Evolutionary conservation across 2,797 vertebrate species (phyloP), one percentile per base, ranked within the genome.

Genomic region (Eulemur albifrons): DNA sequence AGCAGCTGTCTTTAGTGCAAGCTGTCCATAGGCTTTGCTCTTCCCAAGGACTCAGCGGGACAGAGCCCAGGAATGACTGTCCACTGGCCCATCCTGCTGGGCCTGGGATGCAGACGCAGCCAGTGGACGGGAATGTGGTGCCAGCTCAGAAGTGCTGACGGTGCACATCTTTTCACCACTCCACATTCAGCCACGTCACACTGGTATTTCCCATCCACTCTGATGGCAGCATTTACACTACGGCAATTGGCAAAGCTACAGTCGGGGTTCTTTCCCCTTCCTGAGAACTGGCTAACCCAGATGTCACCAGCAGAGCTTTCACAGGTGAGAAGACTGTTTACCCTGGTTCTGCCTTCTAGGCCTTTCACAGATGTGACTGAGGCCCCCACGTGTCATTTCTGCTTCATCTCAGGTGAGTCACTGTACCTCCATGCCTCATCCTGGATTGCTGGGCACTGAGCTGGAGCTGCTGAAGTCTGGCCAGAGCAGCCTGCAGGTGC

Each of bases 161-260:
- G 2, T 52, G 61, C 15, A n/a, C 9, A n/a, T 69, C 30, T 77
- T 13, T 57, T 40, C 32, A 27, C 65, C 63, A 9, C 14, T 38
- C 21, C 13, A 27, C 13, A 7, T 27, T 25, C 69, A 40, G 48
- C 13, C 30, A 35, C 7, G 21, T 12, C 48, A 45, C 69, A 38
- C 0, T 4, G 38, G 48, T 7, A 73, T 40, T 32, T 73, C 63
- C 35, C 13, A 4, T n/a, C 0, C 5, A 32, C 13, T 6, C 12
- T 0, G 13, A 23, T 12, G 7, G 20, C 21, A 43, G 10, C 11
- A 32, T 43, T 30, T 27, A 38, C 69, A 65, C 20, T 0, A 0
- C 35, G 65, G 38, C 25, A n/a, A 50, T 6, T 13, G 27, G 50
- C 43, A 69, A 35, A 38, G 45, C 52, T 25, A 7, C 13, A 4